Evolutionary conservation across 2,113 vertebrate genomes (phyloP).

Genomic region (Galeopterus variegatus): DNA sequence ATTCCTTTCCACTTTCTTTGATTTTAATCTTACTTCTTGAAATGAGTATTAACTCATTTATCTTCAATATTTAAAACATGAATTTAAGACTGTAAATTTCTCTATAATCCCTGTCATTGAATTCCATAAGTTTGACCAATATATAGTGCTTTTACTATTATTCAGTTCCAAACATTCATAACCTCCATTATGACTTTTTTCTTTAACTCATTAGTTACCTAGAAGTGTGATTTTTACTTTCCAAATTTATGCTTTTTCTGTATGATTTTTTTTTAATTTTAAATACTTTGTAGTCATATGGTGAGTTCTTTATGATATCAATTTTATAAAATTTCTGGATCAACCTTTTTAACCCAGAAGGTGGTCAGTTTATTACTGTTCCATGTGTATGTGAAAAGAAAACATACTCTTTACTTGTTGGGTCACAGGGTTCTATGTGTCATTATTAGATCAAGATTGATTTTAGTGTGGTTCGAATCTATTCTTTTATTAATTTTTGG

Average conservation of each 20-base stretch:
- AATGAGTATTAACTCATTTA: conserved; percentile 67
- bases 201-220: conserved; percentile 63
- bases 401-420: neutral
- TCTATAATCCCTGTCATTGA: conserved; percentile 43
- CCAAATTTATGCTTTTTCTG: neutral
- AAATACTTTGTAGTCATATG: neutral
- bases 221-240: conserved; percentile 41
- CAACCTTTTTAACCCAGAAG: neutral
- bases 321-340: neutral
- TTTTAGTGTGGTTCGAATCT: neutral
- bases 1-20: conserved; percentile 39
- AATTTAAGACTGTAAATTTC: conserved; percentile 66
- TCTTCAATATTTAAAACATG: conserved; percentile 76
- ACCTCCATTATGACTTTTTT: conserved; percentile 15
- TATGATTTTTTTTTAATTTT: neutral
- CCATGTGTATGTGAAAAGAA: neutral
- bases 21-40: conserved; percentile 53
- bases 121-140: conserved; percentile 54
- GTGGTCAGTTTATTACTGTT: neutral
- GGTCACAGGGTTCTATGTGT: neutral
- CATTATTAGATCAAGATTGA: neutral
- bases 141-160: neutral
- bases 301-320: neutral
- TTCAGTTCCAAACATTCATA: conserved; percentile 35
- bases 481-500: conserved; percentile 43